phyloP scores from a whole-genome alignment of 2,797 vertebrate genomes.

The Periophthalmus magnuspinnatus region DNA sequence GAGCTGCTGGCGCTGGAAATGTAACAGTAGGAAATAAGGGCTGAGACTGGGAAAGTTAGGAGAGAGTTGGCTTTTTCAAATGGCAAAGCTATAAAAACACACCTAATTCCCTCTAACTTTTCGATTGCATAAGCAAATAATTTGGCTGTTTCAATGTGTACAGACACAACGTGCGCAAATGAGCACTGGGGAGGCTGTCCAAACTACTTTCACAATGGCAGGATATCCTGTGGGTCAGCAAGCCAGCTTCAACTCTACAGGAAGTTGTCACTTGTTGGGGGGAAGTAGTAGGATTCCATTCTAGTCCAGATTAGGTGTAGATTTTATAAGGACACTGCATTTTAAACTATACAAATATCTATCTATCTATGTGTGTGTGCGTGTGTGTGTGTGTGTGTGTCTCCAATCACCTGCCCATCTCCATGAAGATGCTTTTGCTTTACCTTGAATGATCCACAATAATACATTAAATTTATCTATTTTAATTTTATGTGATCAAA shows the following conservation, averaged over 20 bases:
- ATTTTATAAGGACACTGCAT: constrained; percentile 46
- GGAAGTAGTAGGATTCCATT: constrained; percentile 73
- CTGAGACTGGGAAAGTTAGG: constrained; percentile 23
- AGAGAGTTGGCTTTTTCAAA: constrained; percentile 19
- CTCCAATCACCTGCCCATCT: no score
- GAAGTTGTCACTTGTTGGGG: constrained; percentile 75
- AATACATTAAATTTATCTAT: no score
- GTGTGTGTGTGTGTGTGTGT: no score
- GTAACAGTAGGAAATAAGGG: constrained; percentile 15
- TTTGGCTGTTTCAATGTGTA: constrained; percentile 24
- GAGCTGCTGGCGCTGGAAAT: constrained; percentile 25
- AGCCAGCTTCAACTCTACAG: constrained; percentile 68
- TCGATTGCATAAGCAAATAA: constrained; percentile 35
- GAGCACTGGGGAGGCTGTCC: constrained; percentile 60
- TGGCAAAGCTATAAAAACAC: constrained; percentile 1
- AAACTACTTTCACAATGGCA: constrained; percentile 77
- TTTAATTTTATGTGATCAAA: no score
- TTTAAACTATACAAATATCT: constrained; percentile 19
- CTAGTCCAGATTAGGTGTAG: not conserved
- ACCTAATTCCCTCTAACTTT: constrained; percentile 31
- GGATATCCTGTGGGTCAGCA: constrained; percentile 80
- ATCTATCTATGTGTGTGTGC: no score
- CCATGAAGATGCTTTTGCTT: no score
- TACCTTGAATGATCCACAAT: no score
- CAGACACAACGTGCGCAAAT: constrained; percentile 56